Conservation (phyloP, 2,888 invertebrate genomes). For the Drosophila meridiana region DNA sequence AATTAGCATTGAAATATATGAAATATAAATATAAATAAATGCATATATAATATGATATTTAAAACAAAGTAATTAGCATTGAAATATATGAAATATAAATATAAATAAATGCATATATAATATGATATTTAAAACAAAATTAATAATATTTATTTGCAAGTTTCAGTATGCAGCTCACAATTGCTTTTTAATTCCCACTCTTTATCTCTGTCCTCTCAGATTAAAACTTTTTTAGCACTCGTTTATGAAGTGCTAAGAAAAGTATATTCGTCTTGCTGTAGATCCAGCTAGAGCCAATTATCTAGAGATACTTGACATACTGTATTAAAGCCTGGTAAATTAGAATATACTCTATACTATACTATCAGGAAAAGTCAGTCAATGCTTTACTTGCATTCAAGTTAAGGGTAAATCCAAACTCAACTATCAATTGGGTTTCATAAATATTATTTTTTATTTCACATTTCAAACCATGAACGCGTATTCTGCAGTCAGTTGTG, state of each 20-base stretch:
- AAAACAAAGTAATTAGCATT: background rate
- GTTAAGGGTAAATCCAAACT: too few species aligned
- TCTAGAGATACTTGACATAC: too few species aligned
- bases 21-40: background rate
- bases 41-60: background rate
- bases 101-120: background rate
- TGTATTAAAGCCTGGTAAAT: too few species aligned
- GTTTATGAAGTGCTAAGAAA: background rate
- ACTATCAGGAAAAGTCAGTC: too few species aligned
- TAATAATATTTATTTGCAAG: background rate
- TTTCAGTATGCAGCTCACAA: background rate
- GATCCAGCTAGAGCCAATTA: background rate
- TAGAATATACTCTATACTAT: background rate
- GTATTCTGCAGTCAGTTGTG: background rate
- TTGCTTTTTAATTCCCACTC: background rate
- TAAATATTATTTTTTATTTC: background rate
- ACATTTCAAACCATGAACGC: background rate
- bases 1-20: background rate
- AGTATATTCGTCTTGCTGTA: background rate
- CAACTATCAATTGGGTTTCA: too few species aligned
- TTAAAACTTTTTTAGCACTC: background rate
- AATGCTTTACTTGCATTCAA: too few species aligned
- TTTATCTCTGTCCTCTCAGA: background rate
- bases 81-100: background rate
- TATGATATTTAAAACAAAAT: conserved; percentile 2